Evolutionary conservation across 2,888 invertebrate genomes (phyloP).

Genomic region (Penaeus monodon): DNA sequence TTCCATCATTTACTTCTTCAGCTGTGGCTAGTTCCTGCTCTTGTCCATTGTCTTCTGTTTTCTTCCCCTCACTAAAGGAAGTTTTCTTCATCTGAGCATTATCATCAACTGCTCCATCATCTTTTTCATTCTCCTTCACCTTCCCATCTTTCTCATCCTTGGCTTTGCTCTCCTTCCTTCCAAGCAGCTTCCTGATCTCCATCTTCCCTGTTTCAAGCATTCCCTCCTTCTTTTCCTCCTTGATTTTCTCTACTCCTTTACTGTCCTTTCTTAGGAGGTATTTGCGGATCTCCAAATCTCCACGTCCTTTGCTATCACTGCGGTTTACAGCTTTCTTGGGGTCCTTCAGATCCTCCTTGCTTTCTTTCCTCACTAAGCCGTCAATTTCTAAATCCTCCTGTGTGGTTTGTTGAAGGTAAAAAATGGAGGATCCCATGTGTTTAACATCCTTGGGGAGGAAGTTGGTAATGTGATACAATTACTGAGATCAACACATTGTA

Average conservation of each 20-base stretch:
- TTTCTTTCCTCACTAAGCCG: conserved; percentile 11
- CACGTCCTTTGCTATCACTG: conserved; percentile 42
- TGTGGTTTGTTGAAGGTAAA: conserved; percentile 30
- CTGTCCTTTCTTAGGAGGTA: conserved; percentile 42
- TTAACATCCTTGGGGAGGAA: conserved; percentile 29
- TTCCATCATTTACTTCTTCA: conserved; percentile 16
- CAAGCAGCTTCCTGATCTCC: conserved; percentile 43
- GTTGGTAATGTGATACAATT: conserved; percentile 3
- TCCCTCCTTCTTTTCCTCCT: conserved; percentile 9
- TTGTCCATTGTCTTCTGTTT: conserved; percentile 23
- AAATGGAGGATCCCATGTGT: conserved; percentile 27
- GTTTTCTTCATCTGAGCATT: background rate
- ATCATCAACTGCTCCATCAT: conserved; percentile 21
- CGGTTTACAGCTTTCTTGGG: conserved; percentile 24
- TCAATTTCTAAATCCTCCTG: background rate
- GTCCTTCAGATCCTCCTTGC: conserved; percentile 39
- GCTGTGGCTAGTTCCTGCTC: conserved; percentile 15
- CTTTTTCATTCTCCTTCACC: conserved; percentile 26
- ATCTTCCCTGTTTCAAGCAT: conserved; percentile 11
- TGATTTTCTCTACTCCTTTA: conserved; percentile 23
- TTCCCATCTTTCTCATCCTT: conserved; percentile 17
- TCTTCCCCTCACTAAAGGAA: background rate
- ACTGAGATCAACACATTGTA: conserved; percentile 20
- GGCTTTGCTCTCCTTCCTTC: conserved; percentile 46
- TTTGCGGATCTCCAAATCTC: conserved; percentile 39